phyloP scores from a whole-genome alignment of 2,797 vertebrate genomes.

The Ambastaia sidthimunki region DNA sequence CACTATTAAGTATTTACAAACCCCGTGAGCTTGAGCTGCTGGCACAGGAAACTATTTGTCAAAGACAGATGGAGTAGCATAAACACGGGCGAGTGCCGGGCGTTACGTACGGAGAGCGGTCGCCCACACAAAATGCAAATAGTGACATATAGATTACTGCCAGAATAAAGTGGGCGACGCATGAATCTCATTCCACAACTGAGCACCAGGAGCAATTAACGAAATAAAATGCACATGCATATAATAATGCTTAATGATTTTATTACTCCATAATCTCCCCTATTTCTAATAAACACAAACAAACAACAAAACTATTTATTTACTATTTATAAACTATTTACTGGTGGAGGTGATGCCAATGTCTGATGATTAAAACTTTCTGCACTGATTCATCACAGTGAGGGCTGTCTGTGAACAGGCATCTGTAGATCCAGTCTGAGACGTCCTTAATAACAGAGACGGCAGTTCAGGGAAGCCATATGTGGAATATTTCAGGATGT shows the following conservation, averaged over 20 bases:
- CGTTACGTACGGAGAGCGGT: conserved; percentile 36
- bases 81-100: conserved; percentile 50
- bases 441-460: background rate
- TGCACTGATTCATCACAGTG: background rate
- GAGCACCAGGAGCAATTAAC: background rate
- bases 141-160: conserved; percentile 30
- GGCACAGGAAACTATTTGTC: conserved; percentile 60
- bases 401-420: background rate
- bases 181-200: conserved; percentile 23
- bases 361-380: conserved; percentile 34
- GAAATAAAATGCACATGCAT: background rate
- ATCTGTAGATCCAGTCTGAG: background rate
- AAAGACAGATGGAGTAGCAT: conserved; percentile 59
- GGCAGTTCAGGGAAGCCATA: background rate
- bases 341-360: background rate
- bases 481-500: conserved; percentile 2
- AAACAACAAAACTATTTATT: background rate
- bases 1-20: conserved; percentile 61
- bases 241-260: conserved; percentile 3
- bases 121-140: conserved; percentile 46
- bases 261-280: background rate
- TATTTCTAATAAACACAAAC: conserved; percentile 2
- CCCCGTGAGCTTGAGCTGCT: conserved; percentile 36
- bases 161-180: conserved; percentile 27
- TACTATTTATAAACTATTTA: no score